A percentile compares a stretch with the other conserved stretches of the same genome.
phyloP scores from a whole-genome alignment of 2,113 vertebrate species.

The Hymenochirus boettgeri region DNA sequence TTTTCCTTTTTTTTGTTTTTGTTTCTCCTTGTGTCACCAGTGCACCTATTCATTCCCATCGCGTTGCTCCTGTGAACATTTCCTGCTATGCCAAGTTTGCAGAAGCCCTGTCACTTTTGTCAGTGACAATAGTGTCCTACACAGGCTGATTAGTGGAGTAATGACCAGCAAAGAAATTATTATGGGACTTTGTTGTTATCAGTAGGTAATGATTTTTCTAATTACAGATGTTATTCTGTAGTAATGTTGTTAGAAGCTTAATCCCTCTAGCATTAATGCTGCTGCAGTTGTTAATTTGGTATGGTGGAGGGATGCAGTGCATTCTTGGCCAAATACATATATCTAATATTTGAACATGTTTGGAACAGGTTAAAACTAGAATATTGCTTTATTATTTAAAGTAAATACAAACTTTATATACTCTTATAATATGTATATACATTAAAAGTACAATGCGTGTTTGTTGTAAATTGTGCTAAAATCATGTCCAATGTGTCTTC shows the following conservation, averaged over 20 bases:
- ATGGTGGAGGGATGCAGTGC: no score
- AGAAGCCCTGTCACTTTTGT: conserved; percentile 94
- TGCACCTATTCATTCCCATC: conserved; percentile 90
- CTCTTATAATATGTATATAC: no score
- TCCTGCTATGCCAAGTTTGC: conserved; percentile 95
- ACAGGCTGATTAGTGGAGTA: conserved; percentile 91
- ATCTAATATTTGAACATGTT: no score
- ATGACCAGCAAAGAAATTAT: conserved; percentile 97
- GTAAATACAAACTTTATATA: no score
- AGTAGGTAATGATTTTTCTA: conserved; percentile 88
- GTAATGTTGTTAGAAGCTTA: conserved; percentile 58
- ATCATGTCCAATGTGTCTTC: no score
- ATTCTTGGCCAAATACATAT: no score
- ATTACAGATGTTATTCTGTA: conserved; percentile 68
- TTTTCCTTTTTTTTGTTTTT: conserved; percentile 76
- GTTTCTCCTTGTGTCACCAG: conserved; percentile 83
- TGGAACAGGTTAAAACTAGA: no score
- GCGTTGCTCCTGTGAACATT: conserved; percentile 94
- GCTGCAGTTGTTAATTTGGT: no score
- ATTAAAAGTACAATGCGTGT: no score
- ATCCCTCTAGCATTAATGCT: neutral
- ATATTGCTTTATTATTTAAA: no score
- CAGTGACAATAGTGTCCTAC: conserved; percentile 91
- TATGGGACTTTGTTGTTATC: conserved; percentile 95
- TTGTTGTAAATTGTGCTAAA: no score